These are phyloP conservation scores for Porites cylindrica DNA, from an alignment of 92 coral and sea anemone species.

Conservation along the genomic window DNA sequence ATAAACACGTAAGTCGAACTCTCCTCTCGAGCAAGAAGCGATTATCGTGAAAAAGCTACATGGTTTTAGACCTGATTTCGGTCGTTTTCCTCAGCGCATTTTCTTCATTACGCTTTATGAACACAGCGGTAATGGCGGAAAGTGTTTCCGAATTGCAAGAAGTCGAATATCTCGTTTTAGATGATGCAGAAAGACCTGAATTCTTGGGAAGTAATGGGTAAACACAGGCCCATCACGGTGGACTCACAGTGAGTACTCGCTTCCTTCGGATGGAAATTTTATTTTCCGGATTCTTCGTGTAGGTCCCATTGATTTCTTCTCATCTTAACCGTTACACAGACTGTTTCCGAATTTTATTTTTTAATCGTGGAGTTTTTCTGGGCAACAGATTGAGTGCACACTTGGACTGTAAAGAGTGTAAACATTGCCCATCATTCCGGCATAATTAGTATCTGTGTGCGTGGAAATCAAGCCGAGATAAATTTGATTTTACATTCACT, in stretches of 20 bases:
- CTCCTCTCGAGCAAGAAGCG: too few species aligned
- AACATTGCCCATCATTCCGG: background rate
- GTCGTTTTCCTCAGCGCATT: too few species aligned
- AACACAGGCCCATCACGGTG: background rate
- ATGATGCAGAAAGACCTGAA: constrained; percentile 18
- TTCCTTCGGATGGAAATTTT: background rate
- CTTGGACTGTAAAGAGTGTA: too few species aligned
- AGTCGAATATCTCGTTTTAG: constrained; percentile 12
- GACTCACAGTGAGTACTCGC: constrained; percentile 29
- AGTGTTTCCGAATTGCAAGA: background rate
- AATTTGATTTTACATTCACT: background rate
- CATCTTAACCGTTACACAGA: background rate
- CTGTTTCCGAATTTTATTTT: background rate
- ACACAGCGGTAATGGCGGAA: too few species aligned
- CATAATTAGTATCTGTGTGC: background rate
- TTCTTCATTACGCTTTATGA: background rate
- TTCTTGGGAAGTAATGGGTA: constrained; percentile 20
- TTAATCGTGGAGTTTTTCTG: background rate
- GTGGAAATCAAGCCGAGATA: background rate
- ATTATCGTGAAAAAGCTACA: too few species aligned
- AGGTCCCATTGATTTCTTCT: background rate
- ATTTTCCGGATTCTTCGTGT: constrained; percentile 4
- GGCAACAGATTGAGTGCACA: background rate
- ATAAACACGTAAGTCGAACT: too few species aligned
- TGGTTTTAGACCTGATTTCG: background rate